A percentile compares a stretch with the other conserved stretches of the same genome.
Conservation (phyloP, 2,113 vertebrate genomes). For the Tetraodon nigroviridis region DNA sequence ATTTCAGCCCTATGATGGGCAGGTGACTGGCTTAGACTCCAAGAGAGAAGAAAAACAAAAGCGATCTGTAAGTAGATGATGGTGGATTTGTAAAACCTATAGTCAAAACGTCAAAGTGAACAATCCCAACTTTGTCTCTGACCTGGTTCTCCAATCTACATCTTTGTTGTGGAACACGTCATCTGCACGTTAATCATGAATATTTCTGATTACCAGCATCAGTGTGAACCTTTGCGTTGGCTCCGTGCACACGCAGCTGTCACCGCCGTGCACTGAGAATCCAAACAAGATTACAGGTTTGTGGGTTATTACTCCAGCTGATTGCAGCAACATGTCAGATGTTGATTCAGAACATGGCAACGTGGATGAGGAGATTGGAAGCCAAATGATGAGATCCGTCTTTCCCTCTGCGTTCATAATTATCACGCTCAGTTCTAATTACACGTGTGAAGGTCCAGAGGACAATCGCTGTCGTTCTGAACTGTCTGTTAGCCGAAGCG, state of each 20-base stretch:
- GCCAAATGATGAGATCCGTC: conserved; percentile 67
- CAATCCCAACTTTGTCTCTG: neutral
- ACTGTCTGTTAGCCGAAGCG: conserved; percentile 44
- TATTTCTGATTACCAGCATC: conserved; percentile 1
- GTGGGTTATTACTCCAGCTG: conserved; percentile 57
- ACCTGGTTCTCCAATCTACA: neutral
- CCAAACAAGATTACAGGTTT: conserved; percentile 59
- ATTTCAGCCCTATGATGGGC: too few species aligned
- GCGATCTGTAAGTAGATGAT: too few species aligned
- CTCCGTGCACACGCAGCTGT: conserved; percentile 32
- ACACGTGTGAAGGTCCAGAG: conserved; percentile 66
- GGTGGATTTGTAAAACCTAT: neutral
- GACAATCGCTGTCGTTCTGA: conserved; percentile 57
- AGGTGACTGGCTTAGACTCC: too few species aligned
- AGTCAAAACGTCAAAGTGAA: neutral
- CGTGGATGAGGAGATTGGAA: conserved; percentile 59
- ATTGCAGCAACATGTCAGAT: conserved; percentile 65
- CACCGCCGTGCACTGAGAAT: conserved; percentile 17
- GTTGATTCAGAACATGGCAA: conserved; percentile 57
- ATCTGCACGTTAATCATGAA: conserved; percentile 7
- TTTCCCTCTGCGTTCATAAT: conserved; percentile 67
- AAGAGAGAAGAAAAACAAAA: too few species aligned
- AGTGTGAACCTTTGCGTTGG: neutral
- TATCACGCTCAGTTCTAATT: conserved; percentile 69
- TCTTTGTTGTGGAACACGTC: neutral